Evolutionary conservation across 2,797 vertebrate species (phyloP).

Genomic region (Staurois parvus): DNA sequence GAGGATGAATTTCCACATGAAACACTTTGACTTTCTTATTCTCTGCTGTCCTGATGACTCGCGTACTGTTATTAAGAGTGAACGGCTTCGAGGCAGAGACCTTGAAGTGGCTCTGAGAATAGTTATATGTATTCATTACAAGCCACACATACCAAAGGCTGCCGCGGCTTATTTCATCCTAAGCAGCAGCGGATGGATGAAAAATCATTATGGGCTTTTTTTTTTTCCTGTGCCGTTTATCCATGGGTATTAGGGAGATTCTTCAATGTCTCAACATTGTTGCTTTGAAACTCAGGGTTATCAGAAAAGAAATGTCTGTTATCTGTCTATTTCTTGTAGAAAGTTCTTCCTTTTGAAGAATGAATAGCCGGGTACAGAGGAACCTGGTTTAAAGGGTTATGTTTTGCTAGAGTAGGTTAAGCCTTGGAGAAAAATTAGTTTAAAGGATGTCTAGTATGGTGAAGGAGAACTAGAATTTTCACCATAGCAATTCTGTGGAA

Average conservation of each 20-base stretch:
- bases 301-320: background rate
- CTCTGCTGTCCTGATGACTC: slow-evolving; percentile 21
- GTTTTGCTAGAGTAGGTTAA: too few relatives aligned
- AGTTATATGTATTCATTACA: slow-evolving; percentile 33
- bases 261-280: background rate
- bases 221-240: slow-evolving; percentile 14
- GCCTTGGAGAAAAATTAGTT: too few relatives aligned
- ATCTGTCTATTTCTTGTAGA: background rate
- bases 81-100: slow-evolving; percentile 32
- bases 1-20: slow-evolving; percentile 25
- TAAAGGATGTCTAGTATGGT: too few relatives aligned
- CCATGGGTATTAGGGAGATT: background rate
- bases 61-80: slow-evolving; percentile 30
- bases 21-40: background rate
- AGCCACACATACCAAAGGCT: slow-evolving; percentile 12
- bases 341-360: background rate
- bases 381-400: background rate
- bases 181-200: slow-evolving; percentile 21
- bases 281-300: slow-evolving; percentile 28
- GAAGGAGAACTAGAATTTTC: too few relatives aligned
- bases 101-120: slow-evolving; percentile 42
- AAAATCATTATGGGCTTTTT: slow-evolving; percentile 39
- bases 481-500: too few relatives aligned
- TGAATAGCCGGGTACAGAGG: background rate
- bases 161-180: slow-evolving; percentile 32